phyloP scores from a whole-genome alignment of 2,888 invertebrate species.

The Aphodius sticticus region DNA sequence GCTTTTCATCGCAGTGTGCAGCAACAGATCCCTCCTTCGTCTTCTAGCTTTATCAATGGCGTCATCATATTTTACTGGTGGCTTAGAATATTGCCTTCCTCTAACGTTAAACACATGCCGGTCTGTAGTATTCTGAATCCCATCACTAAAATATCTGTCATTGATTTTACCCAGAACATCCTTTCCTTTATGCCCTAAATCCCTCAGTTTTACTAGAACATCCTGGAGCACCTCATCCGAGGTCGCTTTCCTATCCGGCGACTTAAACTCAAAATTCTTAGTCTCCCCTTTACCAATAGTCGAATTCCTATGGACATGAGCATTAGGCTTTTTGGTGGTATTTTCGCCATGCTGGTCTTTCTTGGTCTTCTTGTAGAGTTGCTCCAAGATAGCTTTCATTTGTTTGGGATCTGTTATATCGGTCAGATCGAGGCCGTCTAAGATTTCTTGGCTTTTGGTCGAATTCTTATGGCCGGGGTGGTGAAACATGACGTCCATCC shows the following conservation, averaged over 20 bases:
- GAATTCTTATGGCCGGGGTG: conserved; percentile 60
- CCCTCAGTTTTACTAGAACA: conserved; percentile 65
- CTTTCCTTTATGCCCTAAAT: conserved; percentile 67
- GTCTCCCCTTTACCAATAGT: conserved; percentile 61
- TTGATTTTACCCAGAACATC: conserved; percentile 66
- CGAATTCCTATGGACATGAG: conserved; percentile 63
- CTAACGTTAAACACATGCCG: conserved; percentile 52
- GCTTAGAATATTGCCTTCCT: conserved; percentile 54
- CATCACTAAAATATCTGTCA: conserved; percentile 48
- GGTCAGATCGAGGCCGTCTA: conserved; percentile 43
- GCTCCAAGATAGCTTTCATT: conserved; percentile 52
- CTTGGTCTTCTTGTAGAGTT: conserved; percentile 46
- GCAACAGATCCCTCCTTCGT: conserved; percentile 63
- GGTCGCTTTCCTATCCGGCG: conserved; percentile 51
- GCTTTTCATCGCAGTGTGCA: conserved; percentile 62
- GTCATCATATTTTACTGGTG: conserved; percentile 51
- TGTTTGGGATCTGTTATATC: conserved; percentile 55
- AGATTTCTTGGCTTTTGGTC: conserved; percentile 46
- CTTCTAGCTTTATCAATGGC: conserved; percentile 53
- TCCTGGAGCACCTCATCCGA: conserved; percentile 68
- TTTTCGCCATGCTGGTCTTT: conserved; percentile 55
- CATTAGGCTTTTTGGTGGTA: conserved; percentile 48
- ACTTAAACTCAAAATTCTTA: conserved; percentile 50
- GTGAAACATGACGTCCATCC: conserved; percentile 69
- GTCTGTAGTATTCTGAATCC: conserved; percentile 21